These are phyloP conservation scores for Macrotrachela quadricornifera DNA, from an alignment of 1,140 invertebrate genomes.

Conservation along the genomic window DNA sequence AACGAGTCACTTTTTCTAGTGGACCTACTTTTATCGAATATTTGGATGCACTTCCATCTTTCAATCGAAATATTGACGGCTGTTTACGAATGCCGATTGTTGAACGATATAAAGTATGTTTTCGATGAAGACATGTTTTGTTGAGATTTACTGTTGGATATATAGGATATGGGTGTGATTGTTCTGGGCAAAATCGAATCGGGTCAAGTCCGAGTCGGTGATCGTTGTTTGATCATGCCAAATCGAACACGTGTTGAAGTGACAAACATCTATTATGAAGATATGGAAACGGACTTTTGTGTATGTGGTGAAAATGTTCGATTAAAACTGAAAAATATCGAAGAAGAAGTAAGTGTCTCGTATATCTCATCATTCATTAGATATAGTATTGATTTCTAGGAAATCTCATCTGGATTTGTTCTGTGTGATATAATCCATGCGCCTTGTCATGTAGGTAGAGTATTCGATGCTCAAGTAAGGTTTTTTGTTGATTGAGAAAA, in stretches of 20 bases:
- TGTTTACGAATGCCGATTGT: constrained; percentile 94
- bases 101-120: constrained; percentile 67
- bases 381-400: constrained; percentile 35
- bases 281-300: not conserved
- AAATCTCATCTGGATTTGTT: constrained; percentile 89
- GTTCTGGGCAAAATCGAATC: constrained; percentile 97
- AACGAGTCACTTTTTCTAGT: no score
- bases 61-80: constrained; percentile 71
- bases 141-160: not conserved
- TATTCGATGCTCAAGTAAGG: constrained; percentile 80
- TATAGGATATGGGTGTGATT: constrained; percentile 98
- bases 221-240: constrained; percentile 81
- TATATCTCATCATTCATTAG: not conserved
- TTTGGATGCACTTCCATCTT: constrained; percentile 70
- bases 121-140: not conserved
- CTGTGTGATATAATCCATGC: constrained; percentile 73
- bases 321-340: constrained; percentile 90
- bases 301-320: constrained; percentile 78
- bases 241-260: constrained; percentile 55
- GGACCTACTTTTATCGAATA: constrained; percentile 85
- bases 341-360: constrained; percentile 50
- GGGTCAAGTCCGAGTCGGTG: constrained; percentile 68
- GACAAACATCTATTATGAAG: constrained; percentile 6
- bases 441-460: constrained; percentile 72
- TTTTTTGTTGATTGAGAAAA: no score